phyloP scores from a whole-genome alignment of 1,140 invertebrate genomes.

The Trichonephila inaurata region DNA sequence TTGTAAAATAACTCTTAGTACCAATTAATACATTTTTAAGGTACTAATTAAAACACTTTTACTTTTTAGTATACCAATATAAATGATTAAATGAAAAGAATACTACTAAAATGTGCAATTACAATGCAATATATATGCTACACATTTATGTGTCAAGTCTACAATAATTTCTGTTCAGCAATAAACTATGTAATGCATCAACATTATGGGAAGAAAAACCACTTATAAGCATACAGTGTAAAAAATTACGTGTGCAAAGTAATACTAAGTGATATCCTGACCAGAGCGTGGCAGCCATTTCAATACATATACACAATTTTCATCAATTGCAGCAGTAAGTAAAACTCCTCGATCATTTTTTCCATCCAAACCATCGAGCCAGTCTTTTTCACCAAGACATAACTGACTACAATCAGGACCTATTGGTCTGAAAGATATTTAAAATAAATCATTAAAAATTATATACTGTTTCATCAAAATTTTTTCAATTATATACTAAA shows the following conservation, averaged over 20 bases:
- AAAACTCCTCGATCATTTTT: conserved; percentile 76
- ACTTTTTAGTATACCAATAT: too few relatives aligned
- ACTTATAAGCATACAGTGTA: not conserved
- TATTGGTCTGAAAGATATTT: conserved; percentile 69
- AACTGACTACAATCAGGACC: conserved; percentile 78
- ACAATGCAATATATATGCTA: too few relatives aligned
- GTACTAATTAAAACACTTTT: too few relatives aligned
- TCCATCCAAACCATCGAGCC: conserved; percentile 78
- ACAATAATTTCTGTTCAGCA: not conserved
- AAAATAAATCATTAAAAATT: not conserved
- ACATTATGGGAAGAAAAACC: not conserved
- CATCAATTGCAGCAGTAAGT: conserved; percentile 73
- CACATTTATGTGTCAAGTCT: too few relatives aligned
- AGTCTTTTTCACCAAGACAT: conserved; percentile 77
- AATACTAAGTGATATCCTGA: conserved; percentile 9
- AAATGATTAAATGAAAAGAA: too few relatives aligned
- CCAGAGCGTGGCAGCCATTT: conserved; percentile 66
- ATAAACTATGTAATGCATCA: conserved; percentile 16
- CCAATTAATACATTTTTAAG: too few relatives aligned
- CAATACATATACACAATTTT: conserved; percentile 71
- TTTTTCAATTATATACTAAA: too few relatives aligned
- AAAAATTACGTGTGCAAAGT: not conserved
- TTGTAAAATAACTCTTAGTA: too few relatives aligned
- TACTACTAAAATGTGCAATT: too few relatives aligned
- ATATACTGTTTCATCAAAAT: too few relatives aligned